Base-by-base conservation (phyloP, 2,113 vertebrate species). In the Malurus cyaneus region DNA sequence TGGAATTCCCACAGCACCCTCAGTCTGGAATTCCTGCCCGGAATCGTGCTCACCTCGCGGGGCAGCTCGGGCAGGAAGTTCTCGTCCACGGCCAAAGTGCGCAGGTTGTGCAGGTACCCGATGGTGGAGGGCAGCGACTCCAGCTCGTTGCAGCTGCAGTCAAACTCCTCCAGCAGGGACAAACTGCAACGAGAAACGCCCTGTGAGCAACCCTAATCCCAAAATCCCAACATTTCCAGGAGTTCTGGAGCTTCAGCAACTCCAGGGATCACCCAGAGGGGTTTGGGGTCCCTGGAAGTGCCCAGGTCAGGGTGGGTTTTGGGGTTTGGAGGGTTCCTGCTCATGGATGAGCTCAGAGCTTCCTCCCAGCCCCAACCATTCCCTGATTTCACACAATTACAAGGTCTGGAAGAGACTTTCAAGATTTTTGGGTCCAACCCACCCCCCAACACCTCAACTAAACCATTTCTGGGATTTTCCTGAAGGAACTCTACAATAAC, bases 61-160 rank as follows among this genome's bases (percentile, higher is more conserved):
- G 99, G 99, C 89, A 99, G 97, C 94, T 99, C 99, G 8, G 98
- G 94, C 47, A 99, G 98, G 97, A 99, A 99, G 96, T 99, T 99
- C 97, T 99, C 99, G 62, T 99, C 99, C 3, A 98, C 99, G 20
- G 99, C 99, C 89, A 99, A 97, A 1, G 99, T 99, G 91, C 99
- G 98, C 60, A 99, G 98, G 97, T 96, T 99, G 94, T 98, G 98
- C 94, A 99, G 98, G 98, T 99, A 99, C 80, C 99, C 99, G 9
- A 99, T 98, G 70, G 99, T 99, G 52, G 98, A 97, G 88, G 99
- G 99, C 52, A 99, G 97, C 1, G 98, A 98, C 96, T 99, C 99
- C 98, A 99, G 93, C 96, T 99, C 99, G 86, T 99, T 99, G 96
- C 99, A 99, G 98, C 99, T 99, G 96, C 99, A 99, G 98, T 99